phyloP scores from a whole-genome alignment of 2,888 invertebrate species.

The Serripes groenlandicus region DNA sequence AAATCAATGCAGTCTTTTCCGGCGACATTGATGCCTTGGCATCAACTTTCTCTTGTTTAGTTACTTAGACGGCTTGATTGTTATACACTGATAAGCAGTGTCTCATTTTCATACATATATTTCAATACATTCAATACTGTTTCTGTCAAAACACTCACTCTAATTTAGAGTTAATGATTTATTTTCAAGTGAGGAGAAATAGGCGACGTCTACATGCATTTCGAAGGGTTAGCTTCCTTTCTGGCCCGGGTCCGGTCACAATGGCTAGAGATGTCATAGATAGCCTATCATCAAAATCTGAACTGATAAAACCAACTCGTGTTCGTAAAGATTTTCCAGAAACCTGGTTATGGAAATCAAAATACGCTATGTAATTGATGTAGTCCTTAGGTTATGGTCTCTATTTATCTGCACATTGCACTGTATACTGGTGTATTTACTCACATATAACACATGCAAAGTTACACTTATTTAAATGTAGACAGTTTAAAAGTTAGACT shows the following conservation, averaged over 20 bases:
- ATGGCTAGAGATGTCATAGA: not conserved
- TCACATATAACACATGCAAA: not conserved
- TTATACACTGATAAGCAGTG: too few species aligned
- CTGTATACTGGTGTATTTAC: constrained; percentile 2
- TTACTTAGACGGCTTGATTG: too few species aligned
- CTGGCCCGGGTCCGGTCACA: constrained; percentile 10
- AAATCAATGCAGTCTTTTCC: too few species aligned
- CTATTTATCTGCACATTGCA: too few species aligned
- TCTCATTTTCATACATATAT: too few species aligned
- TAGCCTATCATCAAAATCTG: not conserved
- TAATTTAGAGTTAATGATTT: too few species aligned
- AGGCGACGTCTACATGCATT: not conserved
- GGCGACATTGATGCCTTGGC: too few species aligned
- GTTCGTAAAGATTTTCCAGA: constrained; percentile 91
- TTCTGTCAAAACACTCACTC: too few species aligned
- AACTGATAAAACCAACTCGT: constrained; percentile 25
- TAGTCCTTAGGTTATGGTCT: not conserved
- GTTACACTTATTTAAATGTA: too few species aligned
- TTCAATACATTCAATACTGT: too few species aligned
- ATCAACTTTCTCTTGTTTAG: too few species aligned
- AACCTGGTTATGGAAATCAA: constrained; percentile 90
- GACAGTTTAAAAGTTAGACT: too few species aligned
- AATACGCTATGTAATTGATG: constrained; percentile 23
- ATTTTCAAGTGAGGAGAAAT: not conserved
- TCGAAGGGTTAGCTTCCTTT: not conserved